Conservation (phyloP, 2,888 invertebrate genomes). For the Megamerina dolium region DNA sequence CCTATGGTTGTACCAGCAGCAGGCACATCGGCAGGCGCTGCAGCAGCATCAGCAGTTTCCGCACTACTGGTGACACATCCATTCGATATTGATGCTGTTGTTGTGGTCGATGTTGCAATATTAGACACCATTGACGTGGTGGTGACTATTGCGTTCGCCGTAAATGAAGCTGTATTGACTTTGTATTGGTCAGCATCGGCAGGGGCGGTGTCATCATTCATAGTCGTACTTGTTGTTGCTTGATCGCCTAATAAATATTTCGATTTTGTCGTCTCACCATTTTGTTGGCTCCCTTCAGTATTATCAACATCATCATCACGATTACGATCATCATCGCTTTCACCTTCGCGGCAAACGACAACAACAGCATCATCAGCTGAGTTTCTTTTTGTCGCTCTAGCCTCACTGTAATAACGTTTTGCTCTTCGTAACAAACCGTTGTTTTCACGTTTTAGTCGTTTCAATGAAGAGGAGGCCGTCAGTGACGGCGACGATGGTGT, state of each 20-base stretch:
- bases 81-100: slow-evolving; percentile 8
- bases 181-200: not conserved
- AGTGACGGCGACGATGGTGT: slow-evolving; percentile 1
- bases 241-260: not conserved
- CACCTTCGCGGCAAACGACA: slow-evolving; percentile 11
- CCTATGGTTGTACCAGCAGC: slow-evolving; percentile 22
- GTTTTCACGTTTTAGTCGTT: slow-evolving; percentile 3
- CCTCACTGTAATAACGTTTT: too few species aligned
- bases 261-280: slow-evolving; percentile 1
- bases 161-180: slow-evolving; percentile 28
- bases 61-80: slow-evolving; percentile 1
- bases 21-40: slow-evolving; percentile 27
- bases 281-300: slow-evolving; percentile 1
- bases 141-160: slow-evolving; percentile 29
- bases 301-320: not conserved
- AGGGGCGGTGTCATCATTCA: not conserved
- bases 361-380: slow-evolving; percentile 9
- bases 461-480: too few species aligned
- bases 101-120: slow-evolving; percentile 6
- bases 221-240: not conserved
- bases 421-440: not conserved
- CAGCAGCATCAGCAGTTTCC: slow-evolving; percentile 10
- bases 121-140: slow-evolving; percentile 10
- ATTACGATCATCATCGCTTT: slow-evolving; percentile 11
- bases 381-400: slow-evolving; percentile 12